phyloP scores from a whole-genome alignment of 2,797 vertebrate genomes.

The Epinephelus awoara region DNA sequence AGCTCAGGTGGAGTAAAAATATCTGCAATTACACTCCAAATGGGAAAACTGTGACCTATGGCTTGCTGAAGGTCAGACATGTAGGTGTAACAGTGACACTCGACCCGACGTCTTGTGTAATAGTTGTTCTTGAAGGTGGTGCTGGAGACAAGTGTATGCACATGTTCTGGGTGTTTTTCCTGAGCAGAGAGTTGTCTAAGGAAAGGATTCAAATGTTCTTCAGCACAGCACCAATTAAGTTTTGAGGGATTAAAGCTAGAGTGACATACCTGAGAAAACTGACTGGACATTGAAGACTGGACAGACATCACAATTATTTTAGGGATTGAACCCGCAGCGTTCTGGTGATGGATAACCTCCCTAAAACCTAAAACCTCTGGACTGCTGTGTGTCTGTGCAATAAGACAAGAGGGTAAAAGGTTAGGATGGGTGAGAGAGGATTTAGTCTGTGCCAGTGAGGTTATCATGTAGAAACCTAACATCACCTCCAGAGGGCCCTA shows the following conservation, averaged over 20 bases:
- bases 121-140: neutral
- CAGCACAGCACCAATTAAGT: neutral
- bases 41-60: neutral
- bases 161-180: too few species aligned
- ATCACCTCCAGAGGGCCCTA: too few species aligned
- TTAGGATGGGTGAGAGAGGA: neutral
- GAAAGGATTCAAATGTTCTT: too few species aligned
- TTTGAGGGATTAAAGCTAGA: neutral
- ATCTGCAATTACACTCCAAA: neutral
- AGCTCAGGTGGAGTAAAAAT: slow-evolving; percentile 26
- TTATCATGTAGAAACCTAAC: too few species aligned
- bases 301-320: neutral
- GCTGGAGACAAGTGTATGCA: neutral
- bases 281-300: neutral
- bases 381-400: neutral
- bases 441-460: too few species aligned
- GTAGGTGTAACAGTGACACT: neutral
- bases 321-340: neutral
- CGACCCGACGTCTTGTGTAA: neutral
- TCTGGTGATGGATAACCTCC: neutral
- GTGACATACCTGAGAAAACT: too few species aligned
- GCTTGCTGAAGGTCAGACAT: slow-evolving; percentile 1
- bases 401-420: neutral
- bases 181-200: too few species aligned
- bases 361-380: neutral